These are phyloP conservation scores for Zophobas atratus DNA, from an alignment of 1,140 invertebrate species.

Conservation along the genomic window DNA sequence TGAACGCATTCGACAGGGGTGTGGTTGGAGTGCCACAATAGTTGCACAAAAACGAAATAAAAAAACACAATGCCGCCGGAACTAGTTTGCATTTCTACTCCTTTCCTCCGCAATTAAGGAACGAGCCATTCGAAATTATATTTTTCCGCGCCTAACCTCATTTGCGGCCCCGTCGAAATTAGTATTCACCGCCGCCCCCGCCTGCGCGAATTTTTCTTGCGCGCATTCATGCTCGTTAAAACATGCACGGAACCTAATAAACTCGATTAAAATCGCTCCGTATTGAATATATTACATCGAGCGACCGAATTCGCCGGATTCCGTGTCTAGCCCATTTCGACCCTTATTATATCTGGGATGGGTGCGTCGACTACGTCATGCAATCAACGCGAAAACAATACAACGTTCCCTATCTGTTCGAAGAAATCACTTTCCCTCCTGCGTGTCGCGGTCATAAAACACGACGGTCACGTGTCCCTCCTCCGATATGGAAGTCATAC, in stretches of 20 bases:
- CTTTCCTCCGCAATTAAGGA: constrained; percentile 7
- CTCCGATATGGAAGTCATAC: constrained; percentile 8
- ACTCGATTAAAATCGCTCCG: constrained; percentile 22
- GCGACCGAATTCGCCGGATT: background rate
- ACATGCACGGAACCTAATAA: constrained; percentile 24
- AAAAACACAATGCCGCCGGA: background rate
- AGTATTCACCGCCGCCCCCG: constrained; percentile 14
- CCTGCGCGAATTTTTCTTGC: background rate
- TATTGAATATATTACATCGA: background rate
- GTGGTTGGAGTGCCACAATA: too few relatives aligned
- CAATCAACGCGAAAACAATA: background rate
- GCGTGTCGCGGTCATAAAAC: constrained; percentile 1
- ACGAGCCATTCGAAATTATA: constrained; percentile 11
- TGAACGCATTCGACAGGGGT: too few relatives aligned
- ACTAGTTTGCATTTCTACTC: background rate
- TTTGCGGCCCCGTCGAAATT: constrained; percentile 6
- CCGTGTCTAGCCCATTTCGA: too few relatives aligned
- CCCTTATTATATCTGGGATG: too few relatives aligned
- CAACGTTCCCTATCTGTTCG: constrained; percentile 26
- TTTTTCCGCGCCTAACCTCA: background rate
- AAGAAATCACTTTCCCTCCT: background rate
- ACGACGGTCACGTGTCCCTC: constrained; percentile 28
- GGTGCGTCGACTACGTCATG: background rate
- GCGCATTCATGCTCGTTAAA: constrained; percentile 1
- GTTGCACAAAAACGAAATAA: background rate